These are phyloP conservation scores for Sylvietta virens DNA, from an alignment of 2,113 vertebrate genomes.

Conservation along the genomic window DNA sequence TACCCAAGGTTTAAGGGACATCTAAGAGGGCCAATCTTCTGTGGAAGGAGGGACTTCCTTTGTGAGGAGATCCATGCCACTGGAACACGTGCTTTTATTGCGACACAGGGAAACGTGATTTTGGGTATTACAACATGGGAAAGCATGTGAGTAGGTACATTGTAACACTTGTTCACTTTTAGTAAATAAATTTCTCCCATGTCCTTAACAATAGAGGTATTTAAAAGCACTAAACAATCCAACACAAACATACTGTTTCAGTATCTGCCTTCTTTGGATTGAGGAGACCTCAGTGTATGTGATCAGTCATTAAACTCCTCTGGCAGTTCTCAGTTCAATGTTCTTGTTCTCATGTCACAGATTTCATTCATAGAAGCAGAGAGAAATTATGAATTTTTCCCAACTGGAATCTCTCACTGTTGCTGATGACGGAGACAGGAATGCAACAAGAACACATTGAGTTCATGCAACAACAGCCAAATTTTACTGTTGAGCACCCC, in stretches of 20 bases:
- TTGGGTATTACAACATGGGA: no score
- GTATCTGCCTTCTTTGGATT: neutral
- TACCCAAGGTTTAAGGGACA: no score
- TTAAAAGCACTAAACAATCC: neutral
- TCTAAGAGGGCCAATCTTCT: no score
- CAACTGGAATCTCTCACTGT: neutral
- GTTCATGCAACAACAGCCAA: neutral
- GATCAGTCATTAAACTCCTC: neutral
- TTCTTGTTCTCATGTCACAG: neutral
- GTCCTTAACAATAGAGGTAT: neutral
- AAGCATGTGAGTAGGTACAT: no score
- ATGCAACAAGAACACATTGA: neutral
- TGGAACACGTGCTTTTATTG: no score
- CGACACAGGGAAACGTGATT: no score
- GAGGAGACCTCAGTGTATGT: neutral
- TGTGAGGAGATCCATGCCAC: no score
- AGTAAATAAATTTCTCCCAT: neutral
- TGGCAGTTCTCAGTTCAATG: neutral
- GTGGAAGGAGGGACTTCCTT: no score
- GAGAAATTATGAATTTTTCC: neutral
- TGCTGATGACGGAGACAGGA: neutral
- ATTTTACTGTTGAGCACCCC: neutral
- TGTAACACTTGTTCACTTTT: neutral
- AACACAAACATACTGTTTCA: neutral
- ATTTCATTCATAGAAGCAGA: neutral